These are phyloP conservation scores for Ctenoplectra terminalis DNA, from an alignment of 1,140 invertebrate species.

Conservation along the genomic window DNA sequence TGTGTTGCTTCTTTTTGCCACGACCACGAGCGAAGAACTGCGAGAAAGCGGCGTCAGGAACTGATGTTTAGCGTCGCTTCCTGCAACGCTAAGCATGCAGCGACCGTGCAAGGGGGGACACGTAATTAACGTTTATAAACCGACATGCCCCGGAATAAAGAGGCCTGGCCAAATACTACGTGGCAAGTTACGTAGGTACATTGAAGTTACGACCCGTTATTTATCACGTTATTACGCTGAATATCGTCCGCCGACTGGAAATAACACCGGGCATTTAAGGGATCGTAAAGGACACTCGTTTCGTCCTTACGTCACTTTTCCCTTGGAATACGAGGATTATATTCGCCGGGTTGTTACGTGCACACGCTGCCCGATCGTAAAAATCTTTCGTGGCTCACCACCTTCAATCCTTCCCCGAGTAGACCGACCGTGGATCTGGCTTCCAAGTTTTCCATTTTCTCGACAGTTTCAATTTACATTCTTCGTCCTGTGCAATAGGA, in stretches of 20 bases:
- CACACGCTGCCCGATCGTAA: constrained; percentile 31
- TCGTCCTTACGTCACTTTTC: constrained; percentile 25
- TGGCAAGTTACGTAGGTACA: background rate
- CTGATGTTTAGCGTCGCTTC: background rate
- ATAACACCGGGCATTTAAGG: constrained; percentile 42
- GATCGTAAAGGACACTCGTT: constrained; percentile 55
- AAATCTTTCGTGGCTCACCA: constrained; percentile 19
- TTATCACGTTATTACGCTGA: constrained; percentile 52
- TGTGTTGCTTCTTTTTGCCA: background rate
- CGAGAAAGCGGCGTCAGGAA: constrained; percentile 5
- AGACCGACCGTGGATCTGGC: background rate
- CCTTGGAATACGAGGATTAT: constrained; percentile 14
- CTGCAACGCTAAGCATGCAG: background rate
- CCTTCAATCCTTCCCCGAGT: background rate
- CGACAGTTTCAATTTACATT: too few relatives aligned
- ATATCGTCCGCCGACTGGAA: constrained; percentile 39
- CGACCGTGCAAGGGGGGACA: background rate
- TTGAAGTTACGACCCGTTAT: constrained; percentile 46
- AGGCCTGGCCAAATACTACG: background rate
- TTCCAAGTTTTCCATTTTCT: background rate
- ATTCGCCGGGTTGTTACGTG: constrained; percentile 21
- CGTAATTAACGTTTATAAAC: constrained; percentile 38
- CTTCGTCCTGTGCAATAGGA: too few relatives aligned
- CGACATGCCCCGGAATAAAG: constrained; percentile 10
- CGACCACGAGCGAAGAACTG: background rate